Base-by-base conservation (phyloP, 30 jellyfish, hydroid and myxozoan species). In the Rhopilema esculentum region DNA sequence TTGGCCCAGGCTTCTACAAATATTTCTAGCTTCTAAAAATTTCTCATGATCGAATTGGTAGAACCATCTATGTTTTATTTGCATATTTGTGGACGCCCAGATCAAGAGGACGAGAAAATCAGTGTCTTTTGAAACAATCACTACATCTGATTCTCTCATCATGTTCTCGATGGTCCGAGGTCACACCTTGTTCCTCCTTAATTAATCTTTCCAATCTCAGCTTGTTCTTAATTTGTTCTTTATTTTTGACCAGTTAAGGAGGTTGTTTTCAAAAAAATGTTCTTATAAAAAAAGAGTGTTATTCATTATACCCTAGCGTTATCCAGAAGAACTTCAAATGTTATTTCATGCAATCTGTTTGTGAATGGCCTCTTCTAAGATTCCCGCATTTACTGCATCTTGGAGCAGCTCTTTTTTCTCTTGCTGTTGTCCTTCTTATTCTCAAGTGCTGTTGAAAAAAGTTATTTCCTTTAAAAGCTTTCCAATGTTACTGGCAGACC, bases 101-200 rank as follows among this genome's bases (percentile, higher is more conserved):
- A n/a, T n/a, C n/a, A n/a, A n/a, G n/a, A n/a, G n/a, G n/a, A n/a
- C 15, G 22, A 12, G 76, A 9, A 15, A 66, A 12, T 27, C 76
- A 15, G 76, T 66, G 27, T 66, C 76, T 66, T 66, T 66, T 66
- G 76, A 66, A 27, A 66, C 76, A 66, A 66, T 23, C 27, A 66
- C 27, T 12, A 66, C 76, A 66, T 66, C 27, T 66, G 76, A 15
- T 18, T 66, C 27, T 15, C 22, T 18, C 27, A 18, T 66, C 22
- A 66, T 23, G n/a, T 18, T n/a, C n/a, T n/a, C n/a, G n/a, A n/a
- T n/a, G n/a, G n/a, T n/a, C n/a, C n/a, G n/a, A n/a, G n/a, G n/a
- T n/a, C n/a, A n/a, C n/a, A n/a, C n/a, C n/a, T n/a, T n/a, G n/a
- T n/a, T n/a, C n/a, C n/a, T n/a, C n/a, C n/a, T n/a, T 40, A 40